Conservation (phyloP, 2,113 vertebrate genomes). For the Pterophyllum scalare region DNA sequence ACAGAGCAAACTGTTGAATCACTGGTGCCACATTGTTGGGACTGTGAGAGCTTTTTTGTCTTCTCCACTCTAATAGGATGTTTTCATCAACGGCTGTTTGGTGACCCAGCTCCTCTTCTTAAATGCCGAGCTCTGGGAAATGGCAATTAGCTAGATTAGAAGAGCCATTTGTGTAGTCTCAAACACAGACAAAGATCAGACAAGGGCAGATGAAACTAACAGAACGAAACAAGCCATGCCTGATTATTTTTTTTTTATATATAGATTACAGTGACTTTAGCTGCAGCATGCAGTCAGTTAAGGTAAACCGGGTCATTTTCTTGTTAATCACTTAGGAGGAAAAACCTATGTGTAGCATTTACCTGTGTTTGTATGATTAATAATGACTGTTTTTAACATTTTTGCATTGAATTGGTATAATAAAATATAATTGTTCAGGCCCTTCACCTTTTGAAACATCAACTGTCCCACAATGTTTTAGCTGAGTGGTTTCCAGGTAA, state of each 20-base stretch:
- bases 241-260: neutral
- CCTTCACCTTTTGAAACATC: neutral
- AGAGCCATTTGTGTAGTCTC: conserved; percentile 58
- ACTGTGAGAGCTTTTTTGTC: conserved; percentile 71
- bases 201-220: conserved; percentile 12
- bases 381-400: neutral
- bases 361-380: neutral
- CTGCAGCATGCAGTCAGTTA: neutral
- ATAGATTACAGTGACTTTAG: neutral
- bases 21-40: conserved; percentile 64
- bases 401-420: neutral
- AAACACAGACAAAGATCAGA: conserved; percentile 51
- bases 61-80: conserved; percentile 69
- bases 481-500: neutral
- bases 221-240: conserved; percentile 3
- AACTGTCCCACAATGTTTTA: neutral
- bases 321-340: neutral
- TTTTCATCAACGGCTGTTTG: conserved; percentile 77
- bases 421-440: neutral
- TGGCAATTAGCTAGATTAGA: conserved; percentile 79
- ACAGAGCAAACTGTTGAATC: conserved; percentile 65
- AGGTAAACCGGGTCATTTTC: fast-evolving
- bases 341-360: neutral
- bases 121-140: conserved; percentile 65
- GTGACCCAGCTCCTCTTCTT: conserved; percentile 68